These are phyloP conservation scores for Cydia pomonella DNA, from an alignment of 1,140 invertebrate genomes.

Conservation along the genomic window DNA sequence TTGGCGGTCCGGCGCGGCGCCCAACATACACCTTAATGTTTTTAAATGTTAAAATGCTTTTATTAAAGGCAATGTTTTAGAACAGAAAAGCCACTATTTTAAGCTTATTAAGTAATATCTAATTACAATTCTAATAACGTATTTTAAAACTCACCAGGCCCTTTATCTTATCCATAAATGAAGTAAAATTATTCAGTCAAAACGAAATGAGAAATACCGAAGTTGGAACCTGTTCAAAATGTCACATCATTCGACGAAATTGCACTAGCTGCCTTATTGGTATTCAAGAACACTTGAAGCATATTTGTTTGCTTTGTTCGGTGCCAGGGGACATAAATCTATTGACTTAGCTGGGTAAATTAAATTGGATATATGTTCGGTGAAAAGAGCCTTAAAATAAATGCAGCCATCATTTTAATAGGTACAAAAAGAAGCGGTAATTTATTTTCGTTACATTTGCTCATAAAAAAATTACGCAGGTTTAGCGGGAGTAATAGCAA, in stretches of 20 bases:
- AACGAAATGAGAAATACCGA: slow-evolving; percentile 28
- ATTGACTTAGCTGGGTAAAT: slow-evolving; percentile 10
- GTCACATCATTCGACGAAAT: slow-evolving; percentile 31
- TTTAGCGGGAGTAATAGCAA: too few species aligned
- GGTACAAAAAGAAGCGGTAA: not conserved
- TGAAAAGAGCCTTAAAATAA: not conserved
- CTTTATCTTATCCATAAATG: not conserved
- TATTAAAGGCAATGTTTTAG: too few species aligned
- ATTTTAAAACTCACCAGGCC: not conserved
- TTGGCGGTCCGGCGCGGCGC: too few species aligned
- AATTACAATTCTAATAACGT: too few species aligned
- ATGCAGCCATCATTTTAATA: not conserved
- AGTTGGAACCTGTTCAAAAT: slow-evolving; percentile 30
- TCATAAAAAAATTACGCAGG: too few species aligned
- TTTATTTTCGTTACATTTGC: too few species aligned
- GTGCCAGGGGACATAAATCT: slow-evolving; percentile 15
- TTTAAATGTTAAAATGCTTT: too few species aligned
- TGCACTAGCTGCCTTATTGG: slow-evolving; percentile 11
- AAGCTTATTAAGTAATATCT: too few species aligned
- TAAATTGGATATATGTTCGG: not conserved
- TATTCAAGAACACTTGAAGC: slow-evolving; percentile 20
- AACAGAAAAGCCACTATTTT: too few species aligned
- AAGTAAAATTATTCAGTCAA: slow-evolving; percentile 19
- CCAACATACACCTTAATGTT: too few species aligned
- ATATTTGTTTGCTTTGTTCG: slow-evolving; percentile 29